Percentiles rank a stretch among this genome's conserved stretches.
These are phyloP conservation scores for Chiloscyllium punctatum DNA, from an alignment of 2,797 vertebrate genomes.

Conservation along the genomic window DNA sequence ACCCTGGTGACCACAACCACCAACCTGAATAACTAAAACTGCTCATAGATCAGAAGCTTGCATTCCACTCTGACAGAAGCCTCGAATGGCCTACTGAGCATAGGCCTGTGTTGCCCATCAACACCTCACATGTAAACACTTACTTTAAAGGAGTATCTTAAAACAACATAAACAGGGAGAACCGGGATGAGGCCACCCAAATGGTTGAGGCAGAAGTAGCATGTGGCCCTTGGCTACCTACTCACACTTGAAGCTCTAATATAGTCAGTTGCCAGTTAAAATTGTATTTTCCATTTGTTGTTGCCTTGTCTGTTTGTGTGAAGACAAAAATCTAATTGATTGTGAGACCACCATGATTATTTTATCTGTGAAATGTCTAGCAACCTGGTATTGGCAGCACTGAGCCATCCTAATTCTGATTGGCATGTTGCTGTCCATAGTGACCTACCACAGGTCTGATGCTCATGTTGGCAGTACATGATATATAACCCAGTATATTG, in stretches of 20 bases:
- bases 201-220: slow-evolving; percentile 43
- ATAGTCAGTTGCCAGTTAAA: background rate
- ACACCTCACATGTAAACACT: slow-evolving; percentile 58
- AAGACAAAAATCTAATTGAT: background rate
- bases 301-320: background rate
- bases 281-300: background rate
- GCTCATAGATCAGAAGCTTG: slow-evolving; percentile 55
- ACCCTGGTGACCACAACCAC: slow-evolving; percentile 44
- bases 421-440: background rate
- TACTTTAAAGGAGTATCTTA: slow-evolving; percentile 60
- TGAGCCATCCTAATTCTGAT: background rate
- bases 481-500: background rate
- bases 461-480: background rate
- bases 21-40: slow-evolving; percentile 57
- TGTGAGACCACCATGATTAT: background rate
- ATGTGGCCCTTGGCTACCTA: background rate
- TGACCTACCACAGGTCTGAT: background rate
- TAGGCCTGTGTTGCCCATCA: slow-evolving; percentile 53
- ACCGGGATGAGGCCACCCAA: slow-evolving; percentile 58
- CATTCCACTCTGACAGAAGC: slow-evolving; percentile 57
- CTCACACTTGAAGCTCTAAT: background rate
- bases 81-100: slow-evolving; percentile 49
- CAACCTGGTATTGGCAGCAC: background rate
- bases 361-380: background rate
- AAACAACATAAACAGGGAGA: slow-evolving; percentile 53